These are phyloP conservation scores for Morpho achilles DNA, from an alignment of 2,888 invertebrate genomes.

Conservation along the genomic window DNA sequence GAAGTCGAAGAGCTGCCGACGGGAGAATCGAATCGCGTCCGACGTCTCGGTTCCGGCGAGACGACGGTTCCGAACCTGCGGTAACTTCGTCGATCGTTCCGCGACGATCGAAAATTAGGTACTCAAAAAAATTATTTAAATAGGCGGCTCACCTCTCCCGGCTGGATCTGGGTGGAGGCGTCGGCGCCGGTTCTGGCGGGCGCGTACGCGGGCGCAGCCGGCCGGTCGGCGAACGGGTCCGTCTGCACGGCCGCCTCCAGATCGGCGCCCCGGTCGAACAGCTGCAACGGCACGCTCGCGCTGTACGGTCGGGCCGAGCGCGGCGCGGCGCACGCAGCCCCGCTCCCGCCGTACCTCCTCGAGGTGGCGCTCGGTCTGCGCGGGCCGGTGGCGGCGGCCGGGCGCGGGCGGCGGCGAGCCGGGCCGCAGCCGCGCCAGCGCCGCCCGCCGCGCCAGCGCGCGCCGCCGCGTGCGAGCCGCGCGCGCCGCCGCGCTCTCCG, in stretches of 20 bases:
- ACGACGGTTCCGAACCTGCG: not conserved
- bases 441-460: conserved; percentile 85
- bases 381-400: conserved; percentile 90
- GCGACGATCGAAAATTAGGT: too few relatives aligned
- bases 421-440: conserved; percentile 82
- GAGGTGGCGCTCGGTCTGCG: conserved; percentile 94
- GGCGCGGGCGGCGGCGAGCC: conserved; percentile 88
- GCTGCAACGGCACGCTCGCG: conserved; percentile 44
- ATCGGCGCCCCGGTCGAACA: conserved; percentile 86
- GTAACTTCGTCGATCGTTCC: too few relatives aligned
- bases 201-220: conserved; percentile 87
- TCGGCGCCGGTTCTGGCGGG: conserved; percentile 90
- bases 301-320: not conserved
- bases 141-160: conserved; percentile 85
- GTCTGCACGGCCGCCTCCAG: conserved; percentile 91
- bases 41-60: not conserved
- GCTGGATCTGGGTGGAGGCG: conserved; percentile 90
- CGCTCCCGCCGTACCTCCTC: conserved; percentile 82
- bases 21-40: not conserved
- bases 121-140: too few relatives aligned
- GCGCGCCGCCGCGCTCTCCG: conserved; percentile 53
- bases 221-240: conserved; percentile 90
- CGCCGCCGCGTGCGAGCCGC: conserved; percentile 79
- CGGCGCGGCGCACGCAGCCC: not conserved
- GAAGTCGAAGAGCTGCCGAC: conserved; percentile 90